Base-by-base conservation (phyloP, 64 coral and sea anemone genomes). In the Catalaphyllia jardinei region DNA sequence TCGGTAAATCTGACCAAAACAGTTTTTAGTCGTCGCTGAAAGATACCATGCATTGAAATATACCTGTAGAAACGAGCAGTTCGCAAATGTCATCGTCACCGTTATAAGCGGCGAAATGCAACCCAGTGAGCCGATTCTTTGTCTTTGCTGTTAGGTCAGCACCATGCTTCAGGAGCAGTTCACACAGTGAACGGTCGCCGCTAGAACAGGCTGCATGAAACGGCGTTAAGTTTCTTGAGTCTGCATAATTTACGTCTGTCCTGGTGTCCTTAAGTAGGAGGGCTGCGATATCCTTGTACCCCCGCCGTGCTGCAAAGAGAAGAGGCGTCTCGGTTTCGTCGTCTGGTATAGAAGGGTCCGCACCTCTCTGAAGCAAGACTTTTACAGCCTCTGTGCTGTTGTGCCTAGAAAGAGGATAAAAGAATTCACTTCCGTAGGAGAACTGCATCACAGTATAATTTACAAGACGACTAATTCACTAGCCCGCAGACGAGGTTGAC, bases 1-100 rank as follows among this genome's bases (percentile, higher is more conserved):
- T 57, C 15, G 10, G 54, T 57, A 57, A 57, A 57, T 57, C 54
- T 57, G 1, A 57, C 10, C 54, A 57, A 39, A 46, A 46, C 7
- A 46, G 42, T 57, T 55, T 8, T 9, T 3, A 9, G n/a, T n/a
- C n/a, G n/a, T 55, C 52, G 10, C 13, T 55, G 52, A 14, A 55
- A 55, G 52, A 55, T 55, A 55, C 10, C 20, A n/a, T n/a, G n/a
- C n/a, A 24, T 50, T 27, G 9, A 80, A 3, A 60, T 29, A 15
- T 79, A 87, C 83, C 90, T 92, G 83, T 10, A 10, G 84, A 28
- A n/a, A 92, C 78, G 5, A 87, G 28, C 10, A 87, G 33, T 60
- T 92, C 76, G 30, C 49, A 84, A 11, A 79, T 67, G 17, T 87
- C 82, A 0, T 18, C 30, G 60, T 87, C 60, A 13, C 74, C 82